Conservation (phyloP, 2,113 vertebrate genomes). For the Murina feae region DNA sequence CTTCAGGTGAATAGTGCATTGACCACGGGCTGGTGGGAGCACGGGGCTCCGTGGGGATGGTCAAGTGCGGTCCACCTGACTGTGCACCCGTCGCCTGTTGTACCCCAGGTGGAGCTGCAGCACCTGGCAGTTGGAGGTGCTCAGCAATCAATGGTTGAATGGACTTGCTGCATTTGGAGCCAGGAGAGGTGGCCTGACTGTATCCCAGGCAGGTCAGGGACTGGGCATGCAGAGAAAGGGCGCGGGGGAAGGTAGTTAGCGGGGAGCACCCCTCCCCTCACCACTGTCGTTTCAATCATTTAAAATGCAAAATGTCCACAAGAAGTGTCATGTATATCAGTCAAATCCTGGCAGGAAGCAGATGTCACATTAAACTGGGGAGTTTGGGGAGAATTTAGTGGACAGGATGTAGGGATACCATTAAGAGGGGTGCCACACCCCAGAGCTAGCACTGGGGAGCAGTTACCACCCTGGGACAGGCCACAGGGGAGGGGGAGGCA, state of each 20-base stretch:
- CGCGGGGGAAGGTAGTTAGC: rapidly evolving
- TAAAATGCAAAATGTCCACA: background rate
- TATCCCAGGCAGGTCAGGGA: background rate
- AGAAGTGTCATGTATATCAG: too few species aligned
- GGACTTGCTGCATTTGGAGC: background rate
- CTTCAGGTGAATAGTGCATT: background rate
- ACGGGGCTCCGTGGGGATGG: rapidly evolving
- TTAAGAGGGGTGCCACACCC: rapidly evolving
- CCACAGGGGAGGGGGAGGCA: rapidly evolving
- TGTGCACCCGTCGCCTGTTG: background rate
- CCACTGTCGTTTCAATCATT: rapidly evolving
- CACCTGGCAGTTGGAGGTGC: background rate
- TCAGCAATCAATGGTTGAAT: rapidly evolving
- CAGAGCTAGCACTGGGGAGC: background rate
- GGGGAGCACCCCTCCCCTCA: rapidly evolving
- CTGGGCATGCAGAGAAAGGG: background rate
- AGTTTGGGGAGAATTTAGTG: background rate
- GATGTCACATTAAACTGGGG: too few species aligned
- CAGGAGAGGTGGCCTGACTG: background rate
- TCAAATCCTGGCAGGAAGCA: background rate
- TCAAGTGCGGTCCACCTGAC: background rate
- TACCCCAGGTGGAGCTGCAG: too few species aligned
- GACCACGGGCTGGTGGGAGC: background rate
- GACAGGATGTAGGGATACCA: background rate
- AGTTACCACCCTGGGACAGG: rapidly evolving